Conservation (phyloP, 2,888 invertebrate genomes). For the Drosophila pseudotalamancana region DNA sequence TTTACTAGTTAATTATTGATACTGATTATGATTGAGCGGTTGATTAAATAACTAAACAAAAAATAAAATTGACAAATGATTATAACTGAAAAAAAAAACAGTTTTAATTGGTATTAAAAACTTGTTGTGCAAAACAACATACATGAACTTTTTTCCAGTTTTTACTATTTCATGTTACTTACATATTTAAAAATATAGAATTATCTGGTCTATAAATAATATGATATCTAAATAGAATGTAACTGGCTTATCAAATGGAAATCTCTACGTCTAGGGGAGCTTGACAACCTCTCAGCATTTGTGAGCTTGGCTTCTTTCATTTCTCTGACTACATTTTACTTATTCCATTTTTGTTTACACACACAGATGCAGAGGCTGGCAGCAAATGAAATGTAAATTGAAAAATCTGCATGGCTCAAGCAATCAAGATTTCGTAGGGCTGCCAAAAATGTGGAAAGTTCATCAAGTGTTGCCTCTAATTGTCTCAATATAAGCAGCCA, state of each 20-base stretch:
- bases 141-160: too few relatives aligned
- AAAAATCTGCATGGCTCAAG: conserved; percentile 58
- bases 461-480: conserved; percentile 60
- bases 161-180: too few relatives aligned
- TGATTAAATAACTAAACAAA: too few relatives aligned
- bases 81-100: too few relatives aligned
- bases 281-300: not conserved
- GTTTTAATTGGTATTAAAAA: too few relatives aligned
- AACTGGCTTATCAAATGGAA: not conserved
- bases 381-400: conserved; percentile 72
- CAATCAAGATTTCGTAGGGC: conserved; percentile 60
- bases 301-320: too few relatives aligned
- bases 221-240: not conserved
- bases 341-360: not conserved
- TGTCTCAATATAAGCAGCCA: conserved; percentile 74
- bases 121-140: too few relatives aligned
- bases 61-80: too few relatives aligned
- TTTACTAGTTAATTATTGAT: too few relatives aligned
- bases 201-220: not conserved
- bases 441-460: conserved; percentile 21
- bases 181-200: not conserved
- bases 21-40: too few relatives aligned
- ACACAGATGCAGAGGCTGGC: conserved; percentile 5
- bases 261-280: not conserved
- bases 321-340: not conserved